phyloP scores from a whole-genome alignment of 2,797 vertebrate species.

The Anomalospiza imberbis region DNA sequence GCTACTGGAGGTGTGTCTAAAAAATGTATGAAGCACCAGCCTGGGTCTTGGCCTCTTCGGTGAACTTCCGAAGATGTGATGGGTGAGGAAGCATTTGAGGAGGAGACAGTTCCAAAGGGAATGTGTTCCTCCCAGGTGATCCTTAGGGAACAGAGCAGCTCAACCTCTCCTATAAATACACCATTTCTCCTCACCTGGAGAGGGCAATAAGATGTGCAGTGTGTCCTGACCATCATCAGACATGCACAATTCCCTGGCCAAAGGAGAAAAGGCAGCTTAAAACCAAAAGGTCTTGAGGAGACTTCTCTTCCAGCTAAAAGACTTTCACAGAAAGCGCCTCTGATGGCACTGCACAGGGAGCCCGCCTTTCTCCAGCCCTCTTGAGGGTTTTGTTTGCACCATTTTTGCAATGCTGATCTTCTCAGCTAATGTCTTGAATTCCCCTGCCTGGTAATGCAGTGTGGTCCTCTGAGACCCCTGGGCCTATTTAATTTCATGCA shows the following conservation, averaged over 20 bases:
- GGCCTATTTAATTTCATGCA: constrained; percentile 64
- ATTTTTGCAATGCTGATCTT: constrained; percentile 47
- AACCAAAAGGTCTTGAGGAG: background rate
- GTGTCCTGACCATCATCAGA: background rate
- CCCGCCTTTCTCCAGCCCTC: background rate
- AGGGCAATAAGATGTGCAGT: background rate
- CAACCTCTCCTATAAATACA: background rate
- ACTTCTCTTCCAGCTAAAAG: background rate
- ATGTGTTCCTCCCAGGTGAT: background rate
- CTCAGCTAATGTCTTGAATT: constrained; percentile 40
- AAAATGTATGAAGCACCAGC: constrained; percentile 2
- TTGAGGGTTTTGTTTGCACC: background rate
- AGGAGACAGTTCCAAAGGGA: background rate
- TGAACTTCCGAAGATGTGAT: background rate
- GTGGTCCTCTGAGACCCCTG: constrained; percentile 54
- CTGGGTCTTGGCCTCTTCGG: background rate
- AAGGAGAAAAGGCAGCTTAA: background rate
- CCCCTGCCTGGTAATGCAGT: constrained; percentile 4
- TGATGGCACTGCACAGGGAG: background rate
- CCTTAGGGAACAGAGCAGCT: background rate
- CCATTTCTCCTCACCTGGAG: background rate
- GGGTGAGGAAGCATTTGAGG: background rate
- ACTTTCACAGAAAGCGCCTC: background rate
- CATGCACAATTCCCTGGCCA: background rate
- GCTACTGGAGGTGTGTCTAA: constrained; percentile 9